Evolutionary conservation across 2,113 vertebrate genomes (phyloP).

Genomic region (Kryptolebias marmoratus): DNA sequence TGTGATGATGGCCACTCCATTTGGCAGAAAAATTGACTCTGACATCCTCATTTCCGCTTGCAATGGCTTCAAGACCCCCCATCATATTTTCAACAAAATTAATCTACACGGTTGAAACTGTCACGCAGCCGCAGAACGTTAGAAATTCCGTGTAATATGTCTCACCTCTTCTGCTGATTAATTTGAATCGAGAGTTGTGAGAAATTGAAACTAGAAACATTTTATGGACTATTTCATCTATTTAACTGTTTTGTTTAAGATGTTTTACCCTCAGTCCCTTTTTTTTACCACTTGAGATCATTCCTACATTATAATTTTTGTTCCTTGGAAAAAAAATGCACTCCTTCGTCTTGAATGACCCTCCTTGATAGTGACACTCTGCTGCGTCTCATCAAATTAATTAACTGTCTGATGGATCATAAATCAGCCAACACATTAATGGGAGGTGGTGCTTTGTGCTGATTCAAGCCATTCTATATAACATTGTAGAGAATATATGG

Average conservation of each 20-base stretch:
- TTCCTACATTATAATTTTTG: constrained; percentile 55
- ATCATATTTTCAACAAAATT: constrained; percentile 81
- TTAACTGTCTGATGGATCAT: constrained; percentile 77
- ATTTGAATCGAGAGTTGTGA: constrained; percentile 56
- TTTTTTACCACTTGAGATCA: constrained; percentile 23
- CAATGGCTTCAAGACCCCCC: constrained; percentile 73
- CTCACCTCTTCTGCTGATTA: constrained; percentile 55
- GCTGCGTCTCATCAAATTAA: constrained; percentile 77
- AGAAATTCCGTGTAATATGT: constrained; percentile 47
- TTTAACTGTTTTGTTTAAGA: constrained; percentile 56
- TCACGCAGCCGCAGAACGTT: constrained; percentile 61
- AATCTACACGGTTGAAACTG: constrained; percentile 76
- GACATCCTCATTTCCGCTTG: constrained; percentile 80
- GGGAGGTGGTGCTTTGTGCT: constrained; percentile 65
- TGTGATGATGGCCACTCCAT: constrained; percentile 65
- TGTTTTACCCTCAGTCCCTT: not conserved
- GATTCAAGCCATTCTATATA: constrained; percentile 64
- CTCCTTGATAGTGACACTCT: constrained; percentile 76
- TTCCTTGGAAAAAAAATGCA: constrained; percentile 52
- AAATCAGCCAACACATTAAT: constrained; percentile 73
- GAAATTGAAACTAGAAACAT: constrained; percentile 52
- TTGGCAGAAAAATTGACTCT: constrained; percentile 73
- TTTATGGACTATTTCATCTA: constrained; percentile 51
- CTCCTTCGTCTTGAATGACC: constrained; percentile 67
- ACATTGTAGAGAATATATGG: constrained; percentile 51